A percentile compares a stretch with the other conserved stretches of the same genome.
phyloP scores from a whole-genome alignment of 2,888 invertebrate genomes.

The Cheilosia urbana region DNA sequence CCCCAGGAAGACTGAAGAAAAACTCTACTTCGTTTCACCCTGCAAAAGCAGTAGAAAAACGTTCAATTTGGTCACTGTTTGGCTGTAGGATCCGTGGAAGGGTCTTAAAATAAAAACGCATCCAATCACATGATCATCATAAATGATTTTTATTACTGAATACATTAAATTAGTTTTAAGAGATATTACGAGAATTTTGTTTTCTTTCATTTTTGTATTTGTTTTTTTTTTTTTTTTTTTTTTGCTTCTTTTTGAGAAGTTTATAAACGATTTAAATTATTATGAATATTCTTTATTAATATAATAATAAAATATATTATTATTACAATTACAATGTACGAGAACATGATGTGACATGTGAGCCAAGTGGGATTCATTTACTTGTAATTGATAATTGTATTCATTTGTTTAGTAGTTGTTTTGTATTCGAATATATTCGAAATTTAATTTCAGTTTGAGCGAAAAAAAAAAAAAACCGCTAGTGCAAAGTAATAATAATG shows the following conservation, averaged over 20 bases:
- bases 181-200: slow-evolving; percentile 53
- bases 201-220: slow-evolving; percentile 15
- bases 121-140: slow-evolving; percentile 30
- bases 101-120: not conserved
- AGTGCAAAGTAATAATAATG: slow-evolving; percentile 5
- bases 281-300: slow-evolving; percentile 63
- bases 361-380: slow-evolving; percentile 20
- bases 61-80: not conserved
- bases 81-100: not conserved
- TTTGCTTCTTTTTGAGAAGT: slow-evolving; percentile 62
- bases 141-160: slow-evolving; percentile 62
- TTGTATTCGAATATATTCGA: slow-evolving; percentile 38
- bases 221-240: slow-evolving; percentile 40
- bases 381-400: slow-evolving; percentile 19
- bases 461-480: not conserved
- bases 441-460: slow-evolving; percentile 15
- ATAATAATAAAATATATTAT: slow-evolving; percentile 68
- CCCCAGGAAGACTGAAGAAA: not conserved
- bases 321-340: slow-evolving; percentile 52
- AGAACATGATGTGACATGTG: slow-evolving; percentile 46
- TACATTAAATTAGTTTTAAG: slow-evolving; percentile 61
- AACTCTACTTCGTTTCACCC: too few species aligned
- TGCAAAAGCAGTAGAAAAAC: too few species aligned
- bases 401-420: slow-evolving; percentile 17
- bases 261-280: slow-evolving; percentile 58